phyloP scores from a whole-genome alignment of 2,797 vertebrate genomes.

The Gymnoscopelus braueri region DNA sequence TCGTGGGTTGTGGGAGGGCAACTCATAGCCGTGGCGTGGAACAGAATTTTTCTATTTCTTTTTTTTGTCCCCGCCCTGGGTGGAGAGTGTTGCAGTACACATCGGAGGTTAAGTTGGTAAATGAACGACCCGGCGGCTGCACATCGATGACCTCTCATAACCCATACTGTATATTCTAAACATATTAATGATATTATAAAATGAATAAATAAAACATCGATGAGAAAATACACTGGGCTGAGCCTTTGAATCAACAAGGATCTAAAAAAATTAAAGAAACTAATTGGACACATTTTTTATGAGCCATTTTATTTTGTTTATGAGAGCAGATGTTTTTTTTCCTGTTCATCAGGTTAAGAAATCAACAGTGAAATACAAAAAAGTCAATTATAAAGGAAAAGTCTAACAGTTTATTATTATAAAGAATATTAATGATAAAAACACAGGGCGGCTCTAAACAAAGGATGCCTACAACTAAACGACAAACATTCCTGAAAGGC shows the following conservation, averaged over 20 bases:
- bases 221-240: constrained; percentile 10
- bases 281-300: too few species aligned
- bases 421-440: constrained; percentile 6
- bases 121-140: constrained; percentile 63
- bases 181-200: not conserved
- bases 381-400: too few species aligned
- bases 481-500: not conserved
- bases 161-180: constrained; percentile 22
- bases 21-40: too few species aligned
- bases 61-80: constrained; percentile 10
- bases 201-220: not conserved
- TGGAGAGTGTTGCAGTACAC: constrained; percentile 83
- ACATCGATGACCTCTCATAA: constrained; percentile 19
- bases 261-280: not conserved
- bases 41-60: too few species aligned
- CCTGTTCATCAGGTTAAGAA: too few species aligned
- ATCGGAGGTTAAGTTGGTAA: constrained; percentile 73
- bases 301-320: too few species aligned
- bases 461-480: constrained; percentile 1
- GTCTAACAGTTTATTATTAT: not conserved
- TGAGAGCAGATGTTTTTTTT: too few species aligned
- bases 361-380: too few species aligned
- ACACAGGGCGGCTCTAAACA: constrained; percentile 1
- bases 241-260: not conserved
- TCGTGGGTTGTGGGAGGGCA: constrained; percentile 72